Evolutionary conservation across 2,797 vertebrate genomes (phyloP), one percentile per base, ranked within the genome.

Genomic region (Potorous gilbertii): DNA sequence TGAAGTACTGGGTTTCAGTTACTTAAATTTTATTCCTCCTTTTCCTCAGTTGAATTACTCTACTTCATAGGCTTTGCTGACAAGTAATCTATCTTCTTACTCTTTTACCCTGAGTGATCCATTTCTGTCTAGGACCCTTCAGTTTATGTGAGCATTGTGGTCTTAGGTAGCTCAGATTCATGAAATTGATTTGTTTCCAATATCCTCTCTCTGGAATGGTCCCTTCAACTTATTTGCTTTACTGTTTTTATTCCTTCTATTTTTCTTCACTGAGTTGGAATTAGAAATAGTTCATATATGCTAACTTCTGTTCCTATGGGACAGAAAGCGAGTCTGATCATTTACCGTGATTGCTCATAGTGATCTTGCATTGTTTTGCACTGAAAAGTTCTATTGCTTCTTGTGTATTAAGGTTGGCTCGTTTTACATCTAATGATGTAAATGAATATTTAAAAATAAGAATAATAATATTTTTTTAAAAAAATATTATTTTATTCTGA

Each of bases 191-290:
- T 94, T 95, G 96, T 96, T 87, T 92, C 13, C 6, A 9, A 5
- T 8, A 13, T 90, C 31, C 11, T 95, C 10, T 54, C 87, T 92
- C 66, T 95, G 55, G 81, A 95, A 94, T 92, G 89, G 1, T 93
- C 91, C n/a, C 46, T 92, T 40, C 57, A 92, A 93, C 8, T 96
- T 74, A 96, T 59, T 89, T 95, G 56, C 28, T 90, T 95, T 81
- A 56, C 94, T 95, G 94, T 93, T 95, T 97, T 97, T 94, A 8
- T 93, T 46, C 89, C 89, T 90, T 62, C n/a, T 93, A 55, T 94
- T 90, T 92, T 93, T 31, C 24, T 94, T 96, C 21, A 59, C 56
- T 92, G 89, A 94, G 52, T 93, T 90, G 14, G 11, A 92, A 18
- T 2, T 40, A 81, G n/a, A 93, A 94, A 93, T 31, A 93, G 92